Evolutionary conservation across 2,888 invertebrate genomes (phyloP).

Genomic region (Selenia dentaria): DNA sequence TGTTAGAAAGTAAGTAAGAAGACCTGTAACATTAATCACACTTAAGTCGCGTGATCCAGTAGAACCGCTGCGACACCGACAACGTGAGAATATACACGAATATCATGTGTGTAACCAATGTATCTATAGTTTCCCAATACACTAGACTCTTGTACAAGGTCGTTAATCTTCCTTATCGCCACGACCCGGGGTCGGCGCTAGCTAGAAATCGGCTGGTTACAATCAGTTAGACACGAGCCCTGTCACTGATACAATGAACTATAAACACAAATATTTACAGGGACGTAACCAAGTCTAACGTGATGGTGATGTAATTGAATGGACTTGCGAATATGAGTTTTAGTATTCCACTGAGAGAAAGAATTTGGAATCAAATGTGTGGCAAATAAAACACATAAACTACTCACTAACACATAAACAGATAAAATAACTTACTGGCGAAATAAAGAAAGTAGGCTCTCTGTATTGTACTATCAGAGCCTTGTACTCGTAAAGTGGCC

Average conservation of each 20-base stretch:
- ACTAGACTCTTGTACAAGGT: slow-evolving; percentile 22
- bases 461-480: too few species aligned
- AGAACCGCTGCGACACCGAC: neutral
- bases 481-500: too few species aligned
- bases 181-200: slow-evolving; percentile 43
- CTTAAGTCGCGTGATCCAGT: slow-evolving; percentile 3
- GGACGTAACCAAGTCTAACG: neutral
- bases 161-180: slow-evolving; percentile 23
- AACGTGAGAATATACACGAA: slow-evolving; percentile 5
- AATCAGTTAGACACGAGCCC: slow-evolving; percentile 56
- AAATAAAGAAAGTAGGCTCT: too few species aligned
- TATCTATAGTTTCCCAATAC: slow-evolving; percentile 17
- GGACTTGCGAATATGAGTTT: too few species aligned
- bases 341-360: too few species aligned
- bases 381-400: too few species aligned
- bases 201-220: slow-evolving; percentile 43
- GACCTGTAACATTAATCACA: too few species aligned
- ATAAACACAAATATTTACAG: slow-evolving; percentile 28
- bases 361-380: too few species aligned
- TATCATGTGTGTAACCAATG: slow-evolving; percentile 17
- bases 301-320: too few species aligned
- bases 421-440: too few species aligned
- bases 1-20: too few species aligned
- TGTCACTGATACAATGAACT: slow-evolving; percentile 29
- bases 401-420: too few species aligned